phyloP scores from a whole-genome alignment of 2,113 vertebrate genomes.

The Bostrychus sinensis region DNA sequence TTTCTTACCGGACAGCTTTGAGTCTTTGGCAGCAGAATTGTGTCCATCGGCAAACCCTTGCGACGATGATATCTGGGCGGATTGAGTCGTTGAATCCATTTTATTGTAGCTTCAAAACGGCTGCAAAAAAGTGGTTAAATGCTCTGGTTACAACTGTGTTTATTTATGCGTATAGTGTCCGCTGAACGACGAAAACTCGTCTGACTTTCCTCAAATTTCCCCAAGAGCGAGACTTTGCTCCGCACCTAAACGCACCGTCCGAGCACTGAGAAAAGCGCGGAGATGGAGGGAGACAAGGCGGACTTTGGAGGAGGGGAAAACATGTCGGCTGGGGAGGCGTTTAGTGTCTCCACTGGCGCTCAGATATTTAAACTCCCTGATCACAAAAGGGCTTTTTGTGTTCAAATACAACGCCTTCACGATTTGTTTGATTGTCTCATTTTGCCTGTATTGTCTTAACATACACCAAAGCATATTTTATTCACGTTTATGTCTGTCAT shows the following conservation, averaged over 20 bases:
- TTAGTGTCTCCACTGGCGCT: conserved; percentile 3
- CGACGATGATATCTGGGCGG: conserved; percentile 82
- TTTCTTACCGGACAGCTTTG: conserved; percentile 79
- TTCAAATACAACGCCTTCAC: not conserved
- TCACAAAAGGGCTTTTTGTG: not conserved
- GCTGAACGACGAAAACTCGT: conserved; percentile 3
- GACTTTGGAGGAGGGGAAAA: conserved; percentile 54
- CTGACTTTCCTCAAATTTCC: conserved; percentile 45
- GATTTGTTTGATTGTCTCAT: not conserved
- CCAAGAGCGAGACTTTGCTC: conserved; percentile 45
- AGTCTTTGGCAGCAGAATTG: conserved; percentile 77
- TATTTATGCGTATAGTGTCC: conserved; percentile 2
- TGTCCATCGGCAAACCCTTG: conserved; percentile 79
- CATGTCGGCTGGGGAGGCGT: conserved; percentile 54
- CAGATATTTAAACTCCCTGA: not conserved
- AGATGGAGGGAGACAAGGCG: conserved; percentile 47
- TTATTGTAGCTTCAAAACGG: conserved; percentile 42
- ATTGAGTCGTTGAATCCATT: conserved; percentile 83
- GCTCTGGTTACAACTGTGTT: conserved; percentile 1
- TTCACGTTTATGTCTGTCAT: not conserved
- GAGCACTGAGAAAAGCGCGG: conserved; percentile 42
- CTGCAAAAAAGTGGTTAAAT: conserved; percentile 28
- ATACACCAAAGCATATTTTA: not conserved
- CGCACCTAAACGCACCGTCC: conserved; percentile 34
- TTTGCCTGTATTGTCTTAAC: not conserved